Conservation (phyloP, 2,113 vertebrate genomes). For the Gallinago paraguaiae region DNA sequence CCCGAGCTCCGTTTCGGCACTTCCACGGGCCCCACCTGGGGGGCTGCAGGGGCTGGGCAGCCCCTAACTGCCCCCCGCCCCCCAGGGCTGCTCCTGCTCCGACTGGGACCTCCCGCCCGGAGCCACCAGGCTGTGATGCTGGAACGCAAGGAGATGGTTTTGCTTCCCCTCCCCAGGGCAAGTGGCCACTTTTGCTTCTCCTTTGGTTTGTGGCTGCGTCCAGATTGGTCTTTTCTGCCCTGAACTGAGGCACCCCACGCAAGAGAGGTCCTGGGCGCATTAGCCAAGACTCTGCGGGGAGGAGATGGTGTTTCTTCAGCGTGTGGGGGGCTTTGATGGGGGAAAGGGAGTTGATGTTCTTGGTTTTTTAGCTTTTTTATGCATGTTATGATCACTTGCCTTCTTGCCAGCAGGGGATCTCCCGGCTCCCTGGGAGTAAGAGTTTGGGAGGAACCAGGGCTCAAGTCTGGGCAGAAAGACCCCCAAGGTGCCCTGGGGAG, state of each 20-base stretch:
- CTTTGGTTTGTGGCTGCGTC: rapidly evolving
- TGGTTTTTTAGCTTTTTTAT: background rate
- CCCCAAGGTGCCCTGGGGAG: rapidly evolving
- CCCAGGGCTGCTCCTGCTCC: background rate
- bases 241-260: rapidly evolving
- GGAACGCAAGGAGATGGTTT: background rate
- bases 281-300: background rate
- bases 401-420: background rate
- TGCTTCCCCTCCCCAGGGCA: background rate
- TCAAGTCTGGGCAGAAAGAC: rapidly evolving
- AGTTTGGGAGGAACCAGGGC: background rate
- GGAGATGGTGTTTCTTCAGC: background rate
- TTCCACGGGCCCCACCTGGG: rapidly evolving
- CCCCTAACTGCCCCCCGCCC: background rate
- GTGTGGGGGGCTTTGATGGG: background rate
- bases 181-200: background rate
- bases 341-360: background rate
- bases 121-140: background rate
- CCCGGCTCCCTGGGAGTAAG: background rate
- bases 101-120: rapidly evolving
- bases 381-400: rapidly evolving
- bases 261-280: rapidly evolving
- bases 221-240: rapidly evolving
- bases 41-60: background rate
- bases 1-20: rapidly evolving